Evolutionary conservation across 2,888 invertebrate genomes (phyloP).

Genomic region (Cremastinae sp.): DNA sequence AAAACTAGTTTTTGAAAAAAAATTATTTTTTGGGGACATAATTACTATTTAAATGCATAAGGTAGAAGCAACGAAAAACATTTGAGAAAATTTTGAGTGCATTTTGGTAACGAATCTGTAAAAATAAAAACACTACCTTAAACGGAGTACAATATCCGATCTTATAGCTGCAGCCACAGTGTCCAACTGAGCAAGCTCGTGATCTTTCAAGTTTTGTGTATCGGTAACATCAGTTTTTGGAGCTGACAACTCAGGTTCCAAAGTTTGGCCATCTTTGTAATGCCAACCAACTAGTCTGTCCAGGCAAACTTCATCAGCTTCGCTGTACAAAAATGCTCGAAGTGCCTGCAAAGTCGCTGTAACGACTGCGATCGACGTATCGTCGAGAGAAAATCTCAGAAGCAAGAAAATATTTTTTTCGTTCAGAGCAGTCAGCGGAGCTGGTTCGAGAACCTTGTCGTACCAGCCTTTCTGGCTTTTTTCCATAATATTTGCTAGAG

Average conservation of each 20-base stretch:
- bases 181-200: slow-evolving; percentile 92
- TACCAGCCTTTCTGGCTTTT: slow-evolving; percentile 89
- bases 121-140: slow-evolving; percentile 80
- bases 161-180: slow-evolving; percentile 87
- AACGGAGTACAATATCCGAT: slow-evolving; percentile 89
- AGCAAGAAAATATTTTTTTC: slow-evolving; percentile 89
- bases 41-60: no score
- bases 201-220: slow-evolving; percentile 89
- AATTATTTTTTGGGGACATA: no score
- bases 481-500: slow-evolving; percentile 89
- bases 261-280: slow-evolving; percentile 80
- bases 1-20: no score
- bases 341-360: slow-evolving; percentile 90
- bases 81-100: no score
- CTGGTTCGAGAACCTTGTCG: slow-evolving; percentile 87
- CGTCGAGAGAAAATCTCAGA: slow-evolving; percentile 92
- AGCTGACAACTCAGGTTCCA: slow-evolving; percentile 73
- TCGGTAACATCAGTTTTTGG: slow-evolving; percentile 80
- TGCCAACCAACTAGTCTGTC: slow-evolving; percentile 84
- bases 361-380: slow-evolving; percentile 87
- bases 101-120: no score
- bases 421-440: slow-evolving; percentile 83
- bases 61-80: no score
- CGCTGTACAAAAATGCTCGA: slow-evolving; percentile 87
- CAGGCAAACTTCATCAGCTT: slow-evolving; percentile 89